Conservation (phyloP, 2,797 vertebrate genomes). For the Chiroxiphia lanceolata region DNA sequence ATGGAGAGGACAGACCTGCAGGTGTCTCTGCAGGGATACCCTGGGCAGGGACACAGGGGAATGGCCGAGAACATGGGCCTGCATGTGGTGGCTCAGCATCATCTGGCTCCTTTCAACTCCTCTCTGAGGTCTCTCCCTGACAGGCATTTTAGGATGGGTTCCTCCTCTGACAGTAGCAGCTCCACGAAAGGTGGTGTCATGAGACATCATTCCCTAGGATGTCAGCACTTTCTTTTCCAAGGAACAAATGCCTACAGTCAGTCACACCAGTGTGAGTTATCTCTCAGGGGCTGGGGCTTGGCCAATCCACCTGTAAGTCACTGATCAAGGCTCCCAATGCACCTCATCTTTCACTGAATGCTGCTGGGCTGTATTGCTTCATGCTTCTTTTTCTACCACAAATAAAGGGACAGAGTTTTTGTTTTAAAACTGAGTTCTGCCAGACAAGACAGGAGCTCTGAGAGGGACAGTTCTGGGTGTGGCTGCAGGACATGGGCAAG, state of each 20-base stretch:
- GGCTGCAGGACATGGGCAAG: neutral
- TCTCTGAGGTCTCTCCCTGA: neutral
- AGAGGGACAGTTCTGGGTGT: neutral
- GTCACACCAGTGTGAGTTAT: fast-evolving
- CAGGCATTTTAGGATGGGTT: neutral
- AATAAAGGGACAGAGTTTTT: neutral
- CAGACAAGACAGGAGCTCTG: neutral
- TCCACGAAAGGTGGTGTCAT: neutral
- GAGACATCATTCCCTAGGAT: neutral
- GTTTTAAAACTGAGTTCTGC: neutral
- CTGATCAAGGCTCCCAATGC: neutral
- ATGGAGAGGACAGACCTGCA: neutral
- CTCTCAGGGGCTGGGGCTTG: neutral
- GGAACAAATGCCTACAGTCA: neutral
- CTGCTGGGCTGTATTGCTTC: neutral
- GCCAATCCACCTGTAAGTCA: neutral
- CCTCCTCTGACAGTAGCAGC: neutral
- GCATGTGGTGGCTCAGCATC: neutral
- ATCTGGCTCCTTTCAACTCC: neutral
- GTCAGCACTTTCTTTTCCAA: neutral
- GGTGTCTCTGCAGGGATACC: neutral
- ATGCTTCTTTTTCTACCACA: neutral
- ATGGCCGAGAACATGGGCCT: neutral
- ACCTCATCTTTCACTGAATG: neutral
- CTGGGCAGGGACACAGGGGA: neutral